Conservation (phyloP, 1,140 invertebrate species). For the Diorhabda elongata region DNA sequence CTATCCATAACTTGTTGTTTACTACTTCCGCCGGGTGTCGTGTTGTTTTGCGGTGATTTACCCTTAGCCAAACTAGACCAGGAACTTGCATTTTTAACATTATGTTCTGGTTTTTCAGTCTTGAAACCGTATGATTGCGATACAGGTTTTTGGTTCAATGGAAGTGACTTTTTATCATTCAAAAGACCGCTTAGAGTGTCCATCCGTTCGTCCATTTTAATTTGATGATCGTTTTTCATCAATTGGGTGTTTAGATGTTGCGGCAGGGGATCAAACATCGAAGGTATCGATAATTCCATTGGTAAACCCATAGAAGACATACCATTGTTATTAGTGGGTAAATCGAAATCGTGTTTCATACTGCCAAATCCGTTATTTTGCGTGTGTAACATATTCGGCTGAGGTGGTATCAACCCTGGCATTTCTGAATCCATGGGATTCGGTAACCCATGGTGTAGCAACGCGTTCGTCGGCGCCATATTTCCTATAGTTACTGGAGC, state of each 20-base stretch:
- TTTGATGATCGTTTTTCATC: slow-evolving; percentile 38
- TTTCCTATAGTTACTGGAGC: slow-evolving; percentile 23
- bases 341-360: slow-evolving; percentile 49
- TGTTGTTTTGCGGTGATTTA: slow-evolving; percentile 64
- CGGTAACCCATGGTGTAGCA: slow-evolving; percentile 36
- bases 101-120: slow-evolving; percentile 56
- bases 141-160: slow-evolving; percentile 46
- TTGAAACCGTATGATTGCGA: slow-evolving; percentile 32
- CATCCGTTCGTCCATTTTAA: slow-evolving; percentile 24
- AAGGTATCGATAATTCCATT: slow-evolving; percentile 50
- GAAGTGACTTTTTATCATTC: slow-evolving; percentile 25
- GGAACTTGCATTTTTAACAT: slow-evolving; percentile 83
- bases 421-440: slow-evolving; percentile 44
- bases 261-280: slow-evolving; percentile 62
- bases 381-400: slow-evolving; percentile 31
- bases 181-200: slow-evolving; percentile 3
- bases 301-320: slow-evolving; percentile 52
- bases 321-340: slow-evolving; percentile 51
- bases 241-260: slow-evolving; percentile 43
- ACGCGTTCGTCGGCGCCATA: slow-evolving; percentile 34
- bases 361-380: slow-evolving; percentile 51
- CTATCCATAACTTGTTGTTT: slow-evolving; percentile 64
- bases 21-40: slow-evolving; percentile 49
- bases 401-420: slow-evolving; percentile 25
- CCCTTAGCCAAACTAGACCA: slow-evolving; percentile 90